Evolutionary conservation across 1,140 invertebrate species (phyloP).

Genomic region (Ceratina japonica): DNA sequence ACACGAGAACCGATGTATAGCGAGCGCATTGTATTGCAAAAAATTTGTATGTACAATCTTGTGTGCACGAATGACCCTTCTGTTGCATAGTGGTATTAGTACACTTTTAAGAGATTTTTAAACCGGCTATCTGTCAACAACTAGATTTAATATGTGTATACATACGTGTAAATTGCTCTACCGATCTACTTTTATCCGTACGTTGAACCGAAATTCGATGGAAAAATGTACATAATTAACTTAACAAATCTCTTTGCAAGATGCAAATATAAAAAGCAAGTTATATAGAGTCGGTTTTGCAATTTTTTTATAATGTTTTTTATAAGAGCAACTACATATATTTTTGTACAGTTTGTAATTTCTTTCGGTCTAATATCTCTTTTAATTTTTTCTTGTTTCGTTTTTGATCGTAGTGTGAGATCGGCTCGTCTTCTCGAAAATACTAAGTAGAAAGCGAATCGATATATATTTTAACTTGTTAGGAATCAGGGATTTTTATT

Average conservation of each 20-base stretch:
- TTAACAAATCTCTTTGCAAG: constrained; percentile 49
- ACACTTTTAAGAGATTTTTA: constrained; percentile 18
- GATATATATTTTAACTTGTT: not conserved
- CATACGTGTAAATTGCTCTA: constrained; percentile 52
- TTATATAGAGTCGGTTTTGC: constrained; percentile 8
- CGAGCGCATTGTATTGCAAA: constrained; percentile 39
- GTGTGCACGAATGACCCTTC: constrained; percentile 26
- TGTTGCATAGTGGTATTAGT: constrained; percentile 53
- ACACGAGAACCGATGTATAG: constrained; percentile 45
- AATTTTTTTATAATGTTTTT: not conserved
- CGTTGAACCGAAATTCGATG: constrained; percentile 23
- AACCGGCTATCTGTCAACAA: constrained; percentile 22
- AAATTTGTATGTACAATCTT: constrained; percentile 37
- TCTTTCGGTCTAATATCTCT: not conserved
- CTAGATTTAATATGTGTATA: constrained; percentile 53
- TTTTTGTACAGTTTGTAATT: constrained; percentile 5
- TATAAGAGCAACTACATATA: not conserved
- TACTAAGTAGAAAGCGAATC: constrained; percentile 22
- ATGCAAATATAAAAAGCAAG: constrained; percentile 49
- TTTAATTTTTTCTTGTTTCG: not conserved
- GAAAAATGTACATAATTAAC: constrained; percentile 53
- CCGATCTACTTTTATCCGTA: constrained; percentile 50
- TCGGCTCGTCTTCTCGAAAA: not conserved
- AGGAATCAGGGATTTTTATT: not conserved
- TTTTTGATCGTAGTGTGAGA: constrained; percentile 8